phyloP scores from a whole-genome alignment of 2,113 vertebrate genomes.

The Callionymus lyra region DNA sequence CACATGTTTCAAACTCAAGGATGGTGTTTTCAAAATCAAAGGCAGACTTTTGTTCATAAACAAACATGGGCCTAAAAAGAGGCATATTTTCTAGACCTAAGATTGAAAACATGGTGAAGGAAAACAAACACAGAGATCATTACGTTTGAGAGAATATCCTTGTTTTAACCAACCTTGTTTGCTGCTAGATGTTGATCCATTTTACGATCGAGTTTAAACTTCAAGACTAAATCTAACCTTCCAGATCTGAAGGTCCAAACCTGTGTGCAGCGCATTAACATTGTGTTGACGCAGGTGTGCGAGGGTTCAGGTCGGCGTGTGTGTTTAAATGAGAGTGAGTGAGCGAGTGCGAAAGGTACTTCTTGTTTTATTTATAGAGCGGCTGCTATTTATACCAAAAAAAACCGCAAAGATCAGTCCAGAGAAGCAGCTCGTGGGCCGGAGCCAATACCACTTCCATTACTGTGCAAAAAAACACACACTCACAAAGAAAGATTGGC shows the following conservation, averaged over 20 bases:
- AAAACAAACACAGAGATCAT: no score
- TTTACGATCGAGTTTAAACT: no score
- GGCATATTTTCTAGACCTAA: no score
- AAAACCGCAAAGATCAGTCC: slow-evolving; percentile 64
- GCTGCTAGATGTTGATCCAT: no score
- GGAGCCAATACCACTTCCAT: slow-evolving; percentile 56
- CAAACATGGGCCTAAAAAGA: no score
- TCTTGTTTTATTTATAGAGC: slow-evolving; percentile 65
- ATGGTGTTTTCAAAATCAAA: no score
- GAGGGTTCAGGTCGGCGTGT: slow-evolving; percentile 11
- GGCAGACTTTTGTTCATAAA: no score
- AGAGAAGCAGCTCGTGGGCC: slow-evolving; percentile 57
- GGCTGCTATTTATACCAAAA: slow-evolving; percentile 60
- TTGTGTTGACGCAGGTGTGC: slow-evolving; percentile 9
- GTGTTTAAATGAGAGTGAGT: background rate
- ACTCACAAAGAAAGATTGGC: slow-evolving; percentile 7
- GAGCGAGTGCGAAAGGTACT: slow-evolving; percentile 48
- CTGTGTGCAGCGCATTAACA: background rate
- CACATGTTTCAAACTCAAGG: no score
- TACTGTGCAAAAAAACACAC: slow-evolving; percentile 28
- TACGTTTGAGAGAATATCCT: no score
- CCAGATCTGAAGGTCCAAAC: slow-evolving; percentile 5
- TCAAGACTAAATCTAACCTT: slow-evolving; percentile 14
- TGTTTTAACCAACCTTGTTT: no score
- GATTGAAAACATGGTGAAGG: no score